Evolutionary conservation across 2,113 vertebrate species (phyloP).

Genomic region (Phycodurus eques): DNA sequence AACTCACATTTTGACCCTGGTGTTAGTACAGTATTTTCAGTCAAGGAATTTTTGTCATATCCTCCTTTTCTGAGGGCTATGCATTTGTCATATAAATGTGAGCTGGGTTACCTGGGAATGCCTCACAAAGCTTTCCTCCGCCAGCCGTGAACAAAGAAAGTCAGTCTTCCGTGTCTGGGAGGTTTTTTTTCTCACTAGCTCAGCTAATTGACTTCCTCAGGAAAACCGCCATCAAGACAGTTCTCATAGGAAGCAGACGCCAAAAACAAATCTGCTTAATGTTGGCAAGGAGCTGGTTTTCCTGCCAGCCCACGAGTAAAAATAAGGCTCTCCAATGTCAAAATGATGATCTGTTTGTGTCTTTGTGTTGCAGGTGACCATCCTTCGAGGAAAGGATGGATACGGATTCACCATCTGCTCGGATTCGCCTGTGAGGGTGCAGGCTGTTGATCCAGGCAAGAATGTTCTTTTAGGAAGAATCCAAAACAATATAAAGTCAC

Average conservation of each 20-base stretch:
- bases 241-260: conserved; percentile 47
- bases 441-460: conserved; percentile 91
- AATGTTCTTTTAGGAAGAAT: background rate
- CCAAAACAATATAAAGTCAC: background rate
- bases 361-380: conserved; percentile 81
- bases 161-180: conserved; percentile 11
- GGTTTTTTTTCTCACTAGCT: conserved; percentile 36
- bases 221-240: conserved; percentile 49
- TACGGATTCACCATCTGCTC: conserved; percentile 98
- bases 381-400: conserved; percentile 87
- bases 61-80: background rate
- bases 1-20: background rate
- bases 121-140: background rate
- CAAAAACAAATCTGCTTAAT: conserved; percentile 42
- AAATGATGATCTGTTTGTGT: conserved; percentile 21
- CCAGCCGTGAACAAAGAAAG: conserved; percentile 4
- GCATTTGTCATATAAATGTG: background rate
- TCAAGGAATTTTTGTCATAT: background rate
- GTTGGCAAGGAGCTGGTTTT: conserved; percentile 37
- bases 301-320: conserved; percentile 27
- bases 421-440: conserved; percentile 90
- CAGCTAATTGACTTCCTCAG: conserved; percentile 42
- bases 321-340: background rate
- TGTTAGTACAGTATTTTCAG: no score
- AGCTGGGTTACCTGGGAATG: background rate